These are phyloP conservation scores for Leptinotarsa lineolata DNA, from an alignment of 1,140 invertebrate genomes.

Conservation along the genomic window DNA sequence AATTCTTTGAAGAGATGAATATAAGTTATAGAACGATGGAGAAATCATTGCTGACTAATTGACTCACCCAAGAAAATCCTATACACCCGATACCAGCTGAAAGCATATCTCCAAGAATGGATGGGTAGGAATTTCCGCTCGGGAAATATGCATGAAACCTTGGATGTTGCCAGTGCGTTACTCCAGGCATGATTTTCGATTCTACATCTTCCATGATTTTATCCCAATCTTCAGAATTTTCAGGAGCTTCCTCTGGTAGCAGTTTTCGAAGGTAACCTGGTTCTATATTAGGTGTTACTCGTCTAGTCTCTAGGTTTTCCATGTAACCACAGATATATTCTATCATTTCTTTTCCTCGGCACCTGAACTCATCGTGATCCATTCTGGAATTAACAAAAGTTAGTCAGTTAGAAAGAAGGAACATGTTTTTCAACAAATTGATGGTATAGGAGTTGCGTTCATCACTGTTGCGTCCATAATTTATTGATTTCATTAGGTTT, in stretches of 20 bases:
- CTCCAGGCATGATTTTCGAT: slow-evolving; percentile 96
- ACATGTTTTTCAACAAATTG: neutral
- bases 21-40: neutral
- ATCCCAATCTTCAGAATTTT: slow-evolving; percentile 88
- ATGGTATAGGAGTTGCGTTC: neutral
- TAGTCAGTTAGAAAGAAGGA: neutral
- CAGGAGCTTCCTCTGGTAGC: slow-evolving; percentile 82
- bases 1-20: too few species aligned
- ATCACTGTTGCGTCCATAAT: too few species aligned
- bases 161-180: slow-evolving; percentile 99
- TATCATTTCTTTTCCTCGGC: slow-evolving; percentile 92
- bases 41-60: neutral
- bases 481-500: too few species aligned
- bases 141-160: slow-evolving; percentile 99
- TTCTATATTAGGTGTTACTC: slow-evolving; percentile 89
- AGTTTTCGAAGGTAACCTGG: slow-evolving; percentile 87
- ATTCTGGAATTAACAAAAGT: slow-evolving; percentile 60
- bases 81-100: slow-evolving; percentile 94
- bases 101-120: slow-evolving; percentile 97
- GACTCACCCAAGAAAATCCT: slow-evolving; percentile 95
- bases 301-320: slow-evolving; percentile 77
- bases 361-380: slow-evolving; percentile 88
- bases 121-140: slow-evolving; percentile 95
- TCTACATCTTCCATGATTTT: slow-evolving; percentile 94
- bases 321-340: slow-evolving; percentile 97